Evolutionary conservation across 2,113 vertebrate genomes (phyloP).

Genomic region (Chionomys nivalis): DNA sequence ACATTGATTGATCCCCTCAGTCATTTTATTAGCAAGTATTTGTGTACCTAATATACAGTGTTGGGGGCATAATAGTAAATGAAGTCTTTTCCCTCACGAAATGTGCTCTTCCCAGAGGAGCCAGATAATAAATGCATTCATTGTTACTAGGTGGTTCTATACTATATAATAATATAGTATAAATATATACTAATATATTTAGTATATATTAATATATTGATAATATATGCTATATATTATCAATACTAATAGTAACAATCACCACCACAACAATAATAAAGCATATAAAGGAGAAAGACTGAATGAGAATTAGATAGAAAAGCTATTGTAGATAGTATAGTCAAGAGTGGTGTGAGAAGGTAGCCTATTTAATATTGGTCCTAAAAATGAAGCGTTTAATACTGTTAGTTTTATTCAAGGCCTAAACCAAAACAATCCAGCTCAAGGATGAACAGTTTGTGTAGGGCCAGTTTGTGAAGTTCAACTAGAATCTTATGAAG

Average conservation of each 20-base stretch:
- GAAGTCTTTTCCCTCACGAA: not conserved
- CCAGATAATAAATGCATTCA: conserved; percentile 39
- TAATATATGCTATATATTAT: not conserved
- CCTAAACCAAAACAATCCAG: conserved; percentile 37
- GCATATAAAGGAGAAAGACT: not conserved
- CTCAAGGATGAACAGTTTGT: not conserved
- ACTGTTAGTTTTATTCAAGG: conserved; percentile 48
- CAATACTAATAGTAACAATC: not conserved
- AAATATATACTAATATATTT: too few species aligned
- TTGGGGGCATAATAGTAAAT: not conserved
- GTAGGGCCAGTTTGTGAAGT: not conserved
- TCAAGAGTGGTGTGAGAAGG: not conserved
- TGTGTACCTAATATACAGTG: not conserved
- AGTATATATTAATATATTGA: too few species aligned
- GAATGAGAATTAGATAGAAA: conserved; percentile 13
- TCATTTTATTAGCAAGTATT: conserved; percentile 54
- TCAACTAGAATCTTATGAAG: conserved; percentile 44
- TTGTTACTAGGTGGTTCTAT: not conserved
- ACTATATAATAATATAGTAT: not conserved
- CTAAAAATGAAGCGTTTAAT: conserved; percentile 29
- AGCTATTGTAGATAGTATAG: not conserved
- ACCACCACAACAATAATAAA: not conserved
- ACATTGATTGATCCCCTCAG: conserved; percentile 14
- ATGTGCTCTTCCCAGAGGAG: conserved; percentile 13
- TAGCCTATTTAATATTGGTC: not conserved